Evolutionary conservation across 2,797 vertebrate genomes (phyloP), one percentile per base, ranked within the genome.

Genomic region (Neostethus bicornis): DNA sequence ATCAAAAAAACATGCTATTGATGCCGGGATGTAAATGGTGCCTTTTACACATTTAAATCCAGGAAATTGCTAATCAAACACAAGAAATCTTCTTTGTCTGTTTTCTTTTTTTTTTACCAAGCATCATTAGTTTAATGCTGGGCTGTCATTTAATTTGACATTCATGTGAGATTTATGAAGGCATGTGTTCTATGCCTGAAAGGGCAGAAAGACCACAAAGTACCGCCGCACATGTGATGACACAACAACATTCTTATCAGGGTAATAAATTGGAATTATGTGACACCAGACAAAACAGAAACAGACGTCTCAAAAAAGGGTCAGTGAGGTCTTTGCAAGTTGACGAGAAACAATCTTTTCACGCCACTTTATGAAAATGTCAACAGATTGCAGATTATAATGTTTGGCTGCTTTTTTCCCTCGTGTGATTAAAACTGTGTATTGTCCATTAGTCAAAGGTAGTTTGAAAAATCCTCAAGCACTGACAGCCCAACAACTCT

Each of bases 61-160:
- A 45, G 49, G 60, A 19, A 20, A 50, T 32, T 54, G 41, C 14
- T 48, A 26, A 38, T 47, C 54, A 13, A 49, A 62, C 16, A 34
- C 32, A 45, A 16, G 8, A 29, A 7, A 47, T 2, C 14, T 19
- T 34, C 14, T 28, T 2, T 49, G 5, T 28, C n/a, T n/a, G n/a
- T n/a, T n/a, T n/a, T n/a, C n/a, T n/a, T n/a, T n/a, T n/a, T n/a
- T n/a, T n/a, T n/a, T n/a, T n/a, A n/a, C n/a, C n/a, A n/a, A n/a
- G n/a, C n/a, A n/a, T n/a, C n/a, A n/a, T n/a, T n/a, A n/a, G n/a
- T n/a, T n/a, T n/a, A n/a, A n/a, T n/a, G n/a, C n/a, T n/a, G n/a
- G n/a, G n/a, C n/a, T n/a, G n/a, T n/a, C 13, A 47, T 12, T 34
- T 31, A n/a, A 13, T 12, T 16, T 37, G 17, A 17, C 6, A 17